phyloP scores from a whole-genome alignment of 2,888 invertebrate species.

The Dryococelus australis region DNA sequence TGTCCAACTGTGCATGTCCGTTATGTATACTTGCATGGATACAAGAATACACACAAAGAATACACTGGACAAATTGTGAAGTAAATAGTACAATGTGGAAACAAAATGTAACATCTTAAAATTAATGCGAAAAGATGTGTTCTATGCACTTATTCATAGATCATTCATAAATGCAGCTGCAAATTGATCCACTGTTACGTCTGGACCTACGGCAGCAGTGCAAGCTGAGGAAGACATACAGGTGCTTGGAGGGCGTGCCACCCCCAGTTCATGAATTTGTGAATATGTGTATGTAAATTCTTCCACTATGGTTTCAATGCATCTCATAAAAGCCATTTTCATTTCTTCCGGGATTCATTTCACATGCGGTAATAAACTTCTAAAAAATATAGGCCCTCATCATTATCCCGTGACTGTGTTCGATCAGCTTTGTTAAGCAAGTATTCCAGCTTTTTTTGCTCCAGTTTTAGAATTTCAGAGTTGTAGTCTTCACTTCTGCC shows the following conservation, averaged over 20 bases:
- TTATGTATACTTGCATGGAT: background rate
- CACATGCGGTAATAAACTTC: background rate
- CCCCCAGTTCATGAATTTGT: background rate
- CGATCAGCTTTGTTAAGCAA: background rate
- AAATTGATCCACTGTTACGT: no score
- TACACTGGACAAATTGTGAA: background rate
- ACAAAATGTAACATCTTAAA: background rate
- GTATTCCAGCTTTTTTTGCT: background rate
- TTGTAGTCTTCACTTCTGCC: background rate
- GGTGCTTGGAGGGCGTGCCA: background rate
- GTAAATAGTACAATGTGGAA: background rate
- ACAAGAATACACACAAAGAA: background rate
- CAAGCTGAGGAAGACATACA: no score
- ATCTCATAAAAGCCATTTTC: background rate
- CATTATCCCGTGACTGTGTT: background rate
- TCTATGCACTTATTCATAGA: no score
- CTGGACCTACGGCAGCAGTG: no score
- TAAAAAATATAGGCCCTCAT: background rate
- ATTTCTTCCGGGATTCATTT: background rate
- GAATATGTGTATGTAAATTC: background rate
- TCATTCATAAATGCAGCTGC: no score
- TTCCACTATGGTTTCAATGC: background rate
- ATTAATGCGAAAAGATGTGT: no score
- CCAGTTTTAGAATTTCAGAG: no score
- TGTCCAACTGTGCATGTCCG: background rate